A percentile compares a stretch with the other conserved stretches of the same genome.
These are phyloP conservation scores for Ophioninae sp. DNA, from an alignment of 2,888 invertebrate species.

Conservation along the genomic window DNA sequence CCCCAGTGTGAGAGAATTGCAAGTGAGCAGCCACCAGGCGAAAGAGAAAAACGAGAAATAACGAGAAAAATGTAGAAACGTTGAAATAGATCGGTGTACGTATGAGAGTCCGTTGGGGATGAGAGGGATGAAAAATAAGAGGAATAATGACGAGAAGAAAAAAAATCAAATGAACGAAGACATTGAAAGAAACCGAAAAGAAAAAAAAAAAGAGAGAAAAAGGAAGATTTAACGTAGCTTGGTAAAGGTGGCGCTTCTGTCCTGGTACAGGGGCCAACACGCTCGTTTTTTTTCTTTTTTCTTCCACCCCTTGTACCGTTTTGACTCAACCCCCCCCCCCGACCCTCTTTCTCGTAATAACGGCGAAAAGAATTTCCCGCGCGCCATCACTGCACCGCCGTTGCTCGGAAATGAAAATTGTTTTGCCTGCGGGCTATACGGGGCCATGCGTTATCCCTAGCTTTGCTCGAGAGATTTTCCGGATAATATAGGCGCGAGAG, in stretches of 20 bases:
- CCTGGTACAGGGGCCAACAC: conserved; percentile 8
- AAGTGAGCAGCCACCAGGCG: conserved; percentile 1
- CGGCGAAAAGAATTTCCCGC: conserved; percentile 51
- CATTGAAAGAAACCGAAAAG: conserved; percentile 26
- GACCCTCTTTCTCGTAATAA: conserved; percentile 48
- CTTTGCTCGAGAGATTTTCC: conserved; percentile 60
- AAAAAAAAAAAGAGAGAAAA: not conserved
- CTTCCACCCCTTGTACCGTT: not conserved
- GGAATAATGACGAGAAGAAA: conserved; percentile 43
- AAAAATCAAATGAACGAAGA: conserved; percentile 21
- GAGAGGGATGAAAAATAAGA: conserved; percentile 38
- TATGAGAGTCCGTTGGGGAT: conserved; percentile 25
- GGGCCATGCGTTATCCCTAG: conserved; percentile 58
- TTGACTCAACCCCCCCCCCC: conserved; percentile 21
- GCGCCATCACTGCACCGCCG: conserved; percentile 39
- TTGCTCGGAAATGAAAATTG: conserved; percentile 55
- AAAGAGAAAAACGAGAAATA: not conserved
- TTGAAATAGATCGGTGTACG: conserved; percentile 42
- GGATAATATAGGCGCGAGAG: conserved; percentile 56
- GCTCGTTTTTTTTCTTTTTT: not conserved
- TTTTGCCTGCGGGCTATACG: conserved; percentile 56
- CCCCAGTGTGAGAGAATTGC: not conserved
- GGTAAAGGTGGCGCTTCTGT: conserved; percentile 41
- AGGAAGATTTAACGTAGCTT: conserved; percentile 34
- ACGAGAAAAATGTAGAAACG: conserved; percentile 29